Conservation (phyloP, 1,140 invertebrate genomes). For the Eupeodes corollae region DNA sequence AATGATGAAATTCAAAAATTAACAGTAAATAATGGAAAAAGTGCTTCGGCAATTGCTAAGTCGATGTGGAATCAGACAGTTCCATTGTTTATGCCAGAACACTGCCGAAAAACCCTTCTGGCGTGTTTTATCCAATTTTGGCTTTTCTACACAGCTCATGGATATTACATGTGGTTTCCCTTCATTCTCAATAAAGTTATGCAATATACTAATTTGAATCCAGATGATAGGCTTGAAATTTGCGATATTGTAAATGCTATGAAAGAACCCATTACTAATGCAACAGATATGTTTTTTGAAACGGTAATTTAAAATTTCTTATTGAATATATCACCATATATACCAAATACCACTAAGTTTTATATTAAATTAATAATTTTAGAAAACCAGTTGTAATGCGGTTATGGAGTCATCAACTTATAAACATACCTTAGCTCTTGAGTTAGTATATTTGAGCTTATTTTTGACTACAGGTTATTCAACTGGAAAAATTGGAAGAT, state of each 20-base stretch:
- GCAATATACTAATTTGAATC: conserved; percentile 19
- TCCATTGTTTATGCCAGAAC: conserved; percentile 38
- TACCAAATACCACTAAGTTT: too few relatives aligned
- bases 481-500: conserved; percentile 6
- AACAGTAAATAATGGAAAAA: neutral
- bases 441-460: conserved; percentile 9
- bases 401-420: conserved; percentile 9
- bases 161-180: conserved; percentile 44
- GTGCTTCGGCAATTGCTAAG: conserved; percentile 1
- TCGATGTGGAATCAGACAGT: conserved; percentile 39
- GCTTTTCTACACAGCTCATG: conserved; percentile 41
- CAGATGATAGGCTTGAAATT: conserved; percentile 7
- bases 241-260: conserved; percentile 12
- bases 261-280: too few relatives aligned
- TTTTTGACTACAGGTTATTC: conserved; percentile 5
- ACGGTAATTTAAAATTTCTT: too few relatives aligned
- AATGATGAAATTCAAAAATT: neutral
- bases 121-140: conserved; percentile 42
- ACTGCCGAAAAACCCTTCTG: conserved; percentile 38
- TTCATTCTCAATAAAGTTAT: conserved; percentile 40
- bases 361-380: too few relatives aligned
- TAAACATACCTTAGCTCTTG: conserved; percentile 6
- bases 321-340: too few relatives aligned
- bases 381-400: too few relatives aligned
- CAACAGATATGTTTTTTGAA: too few relatives aligned